Base-by-base conservation (phyloP, 1,140 invertebrate species). In the Drosophila rufa region DNA sequence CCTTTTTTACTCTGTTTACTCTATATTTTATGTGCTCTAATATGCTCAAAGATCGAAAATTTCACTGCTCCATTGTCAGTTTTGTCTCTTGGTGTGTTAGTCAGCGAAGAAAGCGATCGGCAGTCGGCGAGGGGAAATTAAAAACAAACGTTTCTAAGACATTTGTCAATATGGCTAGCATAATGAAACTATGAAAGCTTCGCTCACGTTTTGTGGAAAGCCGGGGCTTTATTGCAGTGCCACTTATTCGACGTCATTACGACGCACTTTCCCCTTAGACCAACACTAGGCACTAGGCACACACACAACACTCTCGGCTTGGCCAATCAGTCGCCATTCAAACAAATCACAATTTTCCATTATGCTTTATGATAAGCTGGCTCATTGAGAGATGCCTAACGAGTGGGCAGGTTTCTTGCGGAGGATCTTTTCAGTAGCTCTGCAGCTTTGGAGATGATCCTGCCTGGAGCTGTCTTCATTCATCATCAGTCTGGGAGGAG, bases 121-220 rank as follows among this genome's bases (percentile, higher is more conserved):
- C 40, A 19, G 30, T 25, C 50, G 66, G 38, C 8, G 7, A 55
- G 73, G 61, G 61, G 38, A 62, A 57, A 78, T 68, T 81, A 69
- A 74, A 78, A 74, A 60, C 68, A 74, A 73, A 74, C 55, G 69
- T 78, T 65, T 61, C 69, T 47, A 42, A 66, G 73, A 55, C 68
- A 80, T 74, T 81, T 78, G 82, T 81, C 82, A 84, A 85, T 85
- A 85, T 69, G 73, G 74, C 61, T 74, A 66, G 74, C 68, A 75
- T 77, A 80, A 84, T 57, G 73, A 71, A 65, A 76, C 70, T 69
- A 83, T 73, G 77, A 68, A 77, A 75, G 69, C 75, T 46, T 43
- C 46, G 55, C 80, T 75, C 80, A 79, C 76, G 69, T 80, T 47
- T 56, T 27, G 27, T 70, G 53, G 48, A 68, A 55, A 78, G 64